Base-by-base conservation (phyloP, 2,797 vertebrate species). In the Myiotriccus ornatus region DNA sequence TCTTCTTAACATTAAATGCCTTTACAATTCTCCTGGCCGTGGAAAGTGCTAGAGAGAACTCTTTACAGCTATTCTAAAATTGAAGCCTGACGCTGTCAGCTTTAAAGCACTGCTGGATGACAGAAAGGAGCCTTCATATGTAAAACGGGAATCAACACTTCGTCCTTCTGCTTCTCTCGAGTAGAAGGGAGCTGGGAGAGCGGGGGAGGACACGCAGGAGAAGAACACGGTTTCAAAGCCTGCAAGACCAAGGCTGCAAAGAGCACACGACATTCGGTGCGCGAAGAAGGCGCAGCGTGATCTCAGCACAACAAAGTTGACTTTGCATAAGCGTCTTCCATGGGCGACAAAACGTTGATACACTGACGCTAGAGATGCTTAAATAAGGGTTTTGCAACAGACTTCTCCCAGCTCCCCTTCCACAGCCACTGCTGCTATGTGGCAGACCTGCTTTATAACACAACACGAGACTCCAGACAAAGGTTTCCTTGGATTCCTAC, bases 401-500 rank as follows among this genome's bases (percentile, higher is more conserved):
- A 57, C 28, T 76, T 59, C 75, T 65, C 35, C 43, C 47, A 43
- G 9, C 25, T 71, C 35, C 55, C 55, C 35, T 63, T 62, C 43
- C 55, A 56, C 27, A 39, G n/a, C 2, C 53, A 22, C 2, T 14
- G 32, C 59, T 59, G 22, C 46, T 46, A 16, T 8, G 60, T 37
- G 56, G 37, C 6, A 56, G 30, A 84, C 9, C 68, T 70, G 37
- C 86, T 30, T 57, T 7, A 49, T 4, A 30, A 30, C 4, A 71
- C 43, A 80, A 56, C 44, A 47, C 13, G 20, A 57, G 84, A 62
- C 69, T 89, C 49, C 56, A 92, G 84, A 97, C 88, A 93, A 97
- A 96, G 95, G 86, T 90, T 91, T 70, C 74, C 81, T n/a, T 35
- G 32, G 84, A 90, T 90, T 93, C 83, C 88, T 87, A 27, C 0